Conservation (phyloP, 2,113 vertebrate species). For the Eupsittula cactorum region DNA sequence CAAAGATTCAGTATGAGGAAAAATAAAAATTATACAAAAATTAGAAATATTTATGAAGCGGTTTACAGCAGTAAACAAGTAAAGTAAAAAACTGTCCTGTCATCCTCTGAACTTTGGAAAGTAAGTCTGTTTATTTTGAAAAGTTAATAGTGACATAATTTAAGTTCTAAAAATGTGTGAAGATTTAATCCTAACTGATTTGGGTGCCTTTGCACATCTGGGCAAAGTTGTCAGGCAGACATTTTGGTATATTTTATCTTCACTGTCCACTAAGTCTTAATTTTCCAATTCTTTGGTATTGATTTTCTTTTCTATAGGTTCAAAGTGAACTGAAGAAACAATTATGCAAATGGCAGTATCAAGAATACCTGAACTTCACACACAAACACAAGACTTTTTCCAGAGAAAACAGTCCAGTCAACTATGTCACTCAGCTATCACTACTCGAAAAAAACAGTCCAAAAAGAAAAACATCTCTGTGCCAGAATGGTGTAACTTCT, state of each 20-base stretch:
- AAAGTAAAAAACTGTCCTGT: not conserved
- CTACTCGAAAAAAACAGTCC: slow-evolving; percentile 72
- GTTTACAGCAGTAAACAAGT: not conserved
- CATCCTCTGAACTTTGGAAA: not conserved
- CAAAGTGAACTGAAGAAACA: slow-evolving; percentile 82
- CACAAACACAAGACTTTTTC: slow-evolving; percentile 73
- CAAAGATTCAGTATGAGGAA: not conserved
- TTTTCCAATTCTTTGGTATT: not conserved
- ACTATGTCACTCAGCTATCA: slow-evolving; percentile 75
- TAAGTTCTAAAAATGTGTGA: not conserved
- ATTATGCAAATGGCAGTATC: slow-evolving; percentile 75
- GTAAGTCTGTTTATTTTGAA: not conserved
- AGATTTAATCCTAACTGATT: not conserved
- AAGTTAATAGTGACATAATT: not conserved
- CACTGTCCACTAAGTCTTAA: rapidly evolving
- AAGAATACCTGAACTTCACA: slow-evolving; percentile 71
- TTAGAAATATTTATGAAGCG: not conserved
- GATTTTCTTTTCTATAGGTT: slow-evolving; percentile 67
- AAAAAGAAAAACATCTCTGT: slow-evolving; percentile 25
- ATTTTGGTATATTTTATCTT: not conserved
- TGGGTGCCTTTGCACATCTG: not conserved
- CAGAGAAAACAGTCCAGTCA: slow-evolving; percentile 79
- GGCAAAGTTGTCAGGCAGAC: not conserved
- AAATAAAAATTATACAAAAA: not conserved
- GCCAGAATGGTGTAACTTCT: slow-evolving; percentile 21